phyloP scores from a whole-genome alignment of 2,888 invertebrate species.

The Rhimphoctona megacephalus region DNA sequence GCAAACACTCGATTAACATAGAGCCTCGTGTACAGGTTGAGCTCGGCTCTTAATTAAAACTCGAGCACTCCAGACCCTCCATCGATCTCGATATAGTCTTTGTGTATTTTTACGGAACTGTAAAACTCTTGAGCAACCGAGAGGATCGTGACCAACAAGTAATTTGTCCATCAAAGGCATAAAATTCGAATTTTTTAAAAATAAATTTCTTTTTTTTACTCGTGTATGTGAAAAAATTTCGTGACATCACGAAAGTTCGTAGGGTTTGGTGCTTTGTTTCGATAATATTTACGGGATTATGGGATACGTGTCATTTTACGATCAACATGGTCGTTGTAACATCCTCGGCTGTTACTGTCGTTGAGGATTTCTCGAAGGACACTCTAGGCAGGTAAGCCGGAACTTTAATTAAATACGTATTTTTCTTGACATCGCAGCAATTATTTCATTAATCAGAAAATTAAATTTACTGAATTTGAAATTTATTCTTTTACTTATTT shows the following conservation, averaged over 20 bases:
- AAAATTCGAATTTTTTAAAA: not conserved
- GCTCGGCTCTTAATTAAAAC: constrained; percentile 57
- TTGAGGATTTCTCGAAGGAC: constrained; percentile 83
- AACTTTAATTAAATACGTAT: not conserved
- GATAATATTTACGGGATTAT: constrained; percentile 72
- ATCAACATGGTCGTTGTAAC: constrained; percentile 80
- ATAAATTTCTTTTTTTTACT: too few species aligned
- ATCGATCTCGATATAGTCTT: constrained; percentile 22
- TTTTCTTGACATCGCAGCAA: not conserved
- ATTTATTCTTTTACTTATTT: too few species aligned
- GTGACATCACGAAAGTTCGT: constrained; percentile 13
- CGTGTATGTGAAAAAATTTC: not conserved
- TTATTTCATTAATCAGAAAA: not conserved
- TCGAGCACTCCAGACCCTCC: constrained; percentile 25
- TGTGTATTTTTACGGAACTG: constrained; percentile 11
- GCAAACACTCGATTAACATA: constrained; percentile 62
- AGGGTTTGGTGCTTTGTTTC: not conserved
- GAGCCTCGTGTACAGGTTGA: not conserved
- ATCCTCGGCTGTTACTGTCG: constrained; percentile 79
- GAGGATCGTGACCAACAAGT: constrained; percentile 57
- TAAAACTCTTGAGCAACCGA: constrained; percentile 14
- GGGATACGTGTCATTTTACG: constrained; percentile 74
- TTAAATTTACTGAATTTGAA: too few species aligned
- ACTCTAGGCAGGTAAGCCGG: constrained; percentile 81
- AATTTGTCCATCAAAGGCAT: constrained; percentile 39